Evolutionary conservation across 2,888 invertebrate species (phyloP), one percentile per base, ranked within the genome.

Genomic region (Melolontha melolontha): DNA sequence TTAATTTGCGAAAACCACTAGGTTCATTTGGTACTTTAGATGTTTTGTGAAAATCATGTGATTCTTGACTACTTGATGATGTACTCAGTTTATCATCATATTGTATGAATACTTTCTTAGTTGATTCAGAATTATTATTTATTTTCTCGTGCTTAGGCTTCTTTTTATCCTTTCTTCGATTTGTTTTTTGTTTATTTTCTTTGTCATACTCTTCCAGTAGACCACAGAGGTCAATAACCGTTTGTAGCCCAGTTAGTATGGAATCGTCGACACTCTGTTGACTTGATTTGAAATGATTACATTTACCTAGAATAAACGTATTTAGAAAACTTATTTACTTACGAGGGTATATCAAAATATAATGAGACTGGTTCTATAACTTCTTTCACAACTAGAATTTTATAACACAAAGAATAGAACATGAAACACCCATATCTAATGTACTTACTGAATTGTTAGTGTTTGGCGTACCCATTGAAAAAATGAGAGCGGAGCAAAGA

Each of bases 211-310:
- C 50, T 12, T 70, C 66, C 0, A 57, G 54, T 16, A 49, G 17
- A 22, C 67, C 62, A 39, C 73, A 73, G 55, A 74, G 72, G n/a
- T 74, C 71, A 12, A 77, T 70, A 27, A 80, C 70, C 1, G 79
- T 76, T 69, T 78, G 73, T 14, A 81, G 67, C 8, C 79, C 79
- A 5, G 77, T 74, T n/a, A 81, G 62, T 39, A 81, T 75, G 1
- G 78, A 76, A 69, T 81, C 80, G 44, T 81, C 81, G 11, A 59
- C 41, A 29, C 14, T 16, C 12, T 14, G 14, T 16, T 59, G 44
- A 34, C 12, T 29, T 12, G 16, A 12, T 27, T 59, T 47, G 16
- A 7, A 10, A 10, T 44, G 44, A 47, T 47, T 12, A 44, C 27
- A 29, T 29, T 41, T 14, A 34, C 29, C 55, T 57, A 1, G 14